Percentiles rank a stretch among this genome's conserved stretches.
Evolutionary conservation across 2,888 invertebrate species (phyloP).

Genomic region (Lochmaea capreae): DNA sequence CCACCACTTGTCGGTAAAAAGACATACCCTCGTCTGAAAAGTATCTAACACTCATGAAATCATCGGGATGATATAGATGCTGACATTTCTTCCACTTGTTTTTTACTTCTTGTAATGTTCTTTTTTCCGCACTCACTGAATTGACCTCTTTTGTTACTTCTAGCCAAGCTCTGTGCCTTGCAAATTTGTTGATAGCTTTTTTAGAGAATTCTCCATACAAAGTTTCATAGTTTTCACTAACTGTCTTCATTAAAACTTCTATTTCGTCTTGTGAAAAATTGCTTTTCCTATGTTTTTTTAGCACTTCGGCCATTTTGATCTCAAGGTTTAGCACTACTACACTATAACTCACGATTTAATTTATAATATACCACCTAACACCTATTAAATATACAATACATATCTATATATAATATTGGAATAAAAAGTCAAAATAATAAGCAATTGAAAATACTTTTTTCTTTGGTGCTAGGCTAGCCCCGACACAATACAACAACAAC

Average conservation of each 20-base stretch:
- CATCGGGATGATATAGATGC: slow-evolving; percentile 48
- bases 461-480: slow-evolving; percentile 30
- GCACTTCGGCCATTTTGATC: slow-evolving; percentile 53
- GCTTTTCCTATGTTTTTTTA: slow-evolving; percentile 54
- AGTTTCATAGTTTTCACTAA: slow-evolving; percentile 52
- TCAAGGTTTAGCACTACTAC: slow-evolving; percentile 44
- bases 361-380: not conserved
- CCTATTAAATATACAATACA: not conserved
- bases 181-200: slow-evolving; percentile 50
- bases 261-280: slow-evolving; percentile 58
- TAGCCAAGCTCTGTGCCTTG: slow-evolving; percentile 55
- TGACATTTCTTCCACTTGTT: slow-evolving; percentile 61
- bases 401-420: not conserved
- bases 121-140: slow-evolving; percentile 53
- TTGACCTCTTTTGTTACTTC: slow-evolving; percentile 56
- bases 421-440: not conserved
- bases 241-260: slow-evolving; percentile 52
- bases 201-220: slow-evolving; percentile 55
- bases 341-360: slow-evolving; percentile 6
- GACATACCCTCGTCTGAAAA: slow-evolving; percentile 52
- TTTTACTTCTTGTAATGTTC: slow-evolving; percentile 58
- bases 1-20: not conserved
- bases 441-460: not conserved
- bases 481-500: slow-evolving; percentile 19
- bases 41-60: slow-evolving; percentile 26